Evolutionary conservation across 1,140 invertebrate species (phyloP), one percentile per base, ranked within the genome.

Genomic region (Teleopsis dalmanni): DNA sequence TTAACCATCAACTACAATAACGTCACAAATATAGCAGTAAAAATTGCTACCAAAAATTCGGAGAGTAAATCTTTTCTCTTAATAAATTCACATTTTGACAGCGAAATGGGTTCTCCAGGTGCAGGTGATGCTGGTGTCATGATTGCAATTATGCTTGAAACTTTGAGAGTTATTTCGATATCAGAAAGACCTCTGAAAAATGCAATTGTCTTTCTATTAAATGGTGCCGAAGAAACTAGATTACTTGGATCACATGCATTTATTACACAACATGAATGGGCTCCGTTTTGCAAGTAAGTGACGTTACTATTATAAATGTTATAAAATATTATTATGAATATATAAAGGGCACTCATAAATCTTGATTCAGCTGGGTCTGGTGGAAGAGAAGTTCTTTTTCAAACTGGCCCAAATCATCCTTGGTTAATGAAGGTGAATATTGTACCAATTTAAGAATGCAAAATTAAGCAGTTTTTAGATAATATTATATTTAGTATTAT

Each of bases 21-120:
- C 58, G 73, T 84, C 18, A 79, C 82, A 51, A 93, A 93, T 73
- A 77, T 92, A 27, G 72, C 91, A 43, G 88, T 85, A 0, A 84
- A 80, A 67, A 72, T 93, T 48, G 78, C 81, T 16, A 73, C 77
- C 1, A 72, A 72, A 55, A 50, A 55, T 23, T 52, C 52, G 3
- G 45, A 23, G 13, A 67, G 57, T 26, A 36, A 57, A 0, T 57
- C 60, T 7, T 61, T 88, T 66, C 73, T 96, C 52, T 73, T 97
- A 49, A 76, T 97, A 37, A 97, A 96, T 74, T 95, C 92, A 65
- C 94, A 97, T 74, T 95, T 87, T 74, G 93, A 96, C 74, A 83
- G 87, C 38, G 87, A 93, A 58, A 74, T 84, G 31, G 85, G 86
- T 58, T 93, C 90, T 35, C 75, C 76, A 16, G 63, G 51, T 2